These are phyloP conservation scores for Calliphora vomitoria DNA, from an alignment of 2,888 invertebrate genomes.

Conservation along the genomic window DNA sequence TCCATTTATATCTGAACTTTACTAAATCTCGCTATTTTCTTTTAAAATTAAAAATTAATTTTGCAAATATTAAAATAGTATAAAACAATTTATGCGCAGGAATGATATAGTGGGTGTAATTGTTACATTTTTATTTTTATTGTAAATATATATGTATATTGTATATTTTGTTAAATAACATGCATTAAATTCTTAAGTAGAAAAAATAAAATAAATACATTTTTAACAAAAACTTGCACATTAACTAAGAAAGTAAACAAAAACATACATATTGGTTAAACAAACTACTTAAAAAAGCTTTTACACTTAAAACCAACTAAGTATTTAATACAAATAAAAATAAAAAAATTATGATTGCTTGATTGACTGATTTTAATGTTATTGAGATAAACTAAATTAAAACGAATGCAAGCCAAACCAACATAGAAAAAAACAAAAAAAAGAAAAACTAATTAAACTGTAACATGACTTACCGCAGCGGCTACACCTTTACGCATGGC, in stretches of 20 bases:
- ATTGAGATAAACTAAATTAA: slow-evolving; percentile 8
- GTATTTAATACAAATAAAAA: slow-evolving; percentile 25
- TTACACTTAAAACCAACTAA: slow-evolving; percentile 43
- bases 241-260: not conserved
- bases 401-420: slow-evolving; percentile 63
- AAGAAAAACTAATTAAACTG: slow-evolving; percentile 77
- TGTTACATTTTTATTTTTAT: slow-evolving; percentile 22
- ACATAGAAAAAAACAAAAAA: slow-evolving; percentile 21
- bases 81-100: not conserved
- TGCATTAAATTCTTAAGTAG: slow-evolving; percentile 35
- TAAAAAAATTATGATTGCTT: not conserved
- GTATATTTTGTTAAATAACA: slow-evolving; percentile 20
- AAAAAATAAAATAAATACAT: slow-evolving; percentile 13
- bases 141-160: not conserved
- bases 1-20: too few species aligned
- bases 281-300: slow-evolving; percentile 56
- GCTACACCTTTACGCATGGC: slow-evolving; percentile 81
- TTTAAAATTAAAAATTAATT: too few species aligned
- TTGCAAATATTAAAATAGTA: not conserved
- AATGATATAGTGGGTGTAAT: not conserved
- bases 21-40: too few species aligned
- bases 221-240: not conserved
- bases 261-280: slow-evolving; percentile 42
- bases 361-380: slow-evolving; percentile 8
- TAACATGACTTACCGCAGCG: slow-evolving; percentile 83